A percentile compares a stretch with the other conserved stretches of the same genome.
Evolutionary conservation across 1,140 invertebrate species (phyloP).

Genomic region (Drosophila sp.): DNA sequence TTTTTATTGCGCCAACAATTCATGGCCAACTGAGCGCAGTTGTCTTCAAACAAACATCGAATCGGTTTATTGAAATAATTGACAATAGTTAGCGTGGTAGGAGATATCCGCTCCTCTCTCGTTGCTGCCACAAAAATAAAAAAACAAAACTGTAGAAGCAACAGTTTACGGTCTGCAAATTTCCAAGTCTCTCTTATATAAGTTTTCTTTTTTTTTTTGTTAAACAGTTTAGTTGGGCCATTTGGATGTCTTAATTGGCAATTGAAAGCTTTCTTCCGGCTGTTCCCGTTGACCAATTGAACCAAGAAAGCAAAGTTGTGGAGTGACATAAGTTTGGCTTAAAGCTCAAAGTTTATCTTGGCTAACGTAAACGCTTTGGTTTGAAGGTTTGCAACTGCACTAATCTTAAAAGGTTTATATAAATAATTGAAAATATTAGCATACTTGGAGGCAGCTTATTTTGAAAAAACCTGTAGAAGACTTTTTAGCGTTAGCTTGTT

Average conservation of each 20-base stretch:
- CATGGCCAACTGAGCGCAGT: conserved; percentile 66
- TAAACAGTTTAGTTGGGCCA: conserved; percentile 38
- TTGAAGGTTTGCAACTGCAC: not conserved
- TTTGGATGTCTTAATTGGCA: conserved; percentile 65
- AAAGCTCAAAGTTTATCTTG: not conserved
- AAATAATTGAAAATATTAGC: not conserved
- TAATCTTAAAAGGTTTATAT: not conserved
- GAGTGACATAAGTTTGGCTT: not conserved
- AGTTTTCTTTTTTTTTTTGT: conserved; percentile 17
- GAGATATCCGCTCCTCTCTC: conserved; percentile 36
- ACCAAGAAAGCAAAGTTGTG: conserved; percentile 4
- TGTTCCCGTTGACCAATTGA: conserved; percentile 16
- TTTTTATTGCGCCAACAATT: conserved; percentile 30
- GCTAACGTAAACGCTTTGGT: conserved; percentile 4
- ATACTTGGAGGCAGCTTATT: conserved; percentile 30
- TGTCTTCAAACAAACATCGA: no score
- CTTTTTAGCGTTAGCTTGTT: not conserved
- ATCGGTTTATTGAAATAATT: conserved; percentile 27
- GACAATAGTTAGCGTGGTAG: conserved; percentile 26
- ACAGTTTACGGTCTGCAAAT: conserved; percentile 67
- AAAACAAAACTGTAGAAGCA: no score
- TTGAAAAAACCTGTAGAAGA: not conserved
- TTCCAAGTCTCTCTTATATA: conserved; percentile 38
- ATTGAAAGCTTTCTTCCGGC: conserved; percentile 55
- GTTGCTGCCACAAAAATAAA: conserved; percentile 1